Conservation (phyloP, 2,888 invertebrate species). For the Phengaris alcon region DNA sequence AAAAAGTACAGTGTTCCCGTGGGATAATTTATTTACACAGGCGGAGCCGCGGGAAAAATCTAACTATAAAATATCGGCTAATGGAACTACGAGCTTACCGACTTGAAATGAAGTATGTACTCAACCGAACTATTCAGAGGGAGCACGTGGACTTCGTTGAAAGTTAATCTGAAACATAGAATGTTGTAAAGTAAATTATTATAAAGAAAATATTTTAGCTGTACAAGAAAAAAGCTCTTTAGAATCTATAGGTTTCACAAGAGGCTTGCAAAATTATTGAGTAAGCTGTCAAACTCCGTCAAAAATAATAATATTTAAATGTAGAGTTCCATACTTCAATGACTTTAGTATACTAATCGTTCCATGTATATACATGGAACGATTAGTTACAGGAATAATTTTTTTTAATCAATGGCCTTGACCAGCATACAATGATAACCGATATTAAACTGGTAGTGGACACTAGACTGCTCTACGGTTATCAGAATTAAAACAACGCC, state of each 20-base stretch:
- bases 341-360: neutral
- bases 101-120: conserved; percentile 60
- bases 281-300: too few species aligned
- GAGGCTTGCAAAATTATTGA: neutral
- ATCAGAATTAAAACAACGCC: conserved; percentile 21
- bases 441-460: neutral
- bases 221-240: too few species aligned
- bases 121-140: conserved; percentile 54
- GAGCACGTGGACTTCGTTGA: conserved; percentile 53
- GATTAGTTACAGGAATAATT: neutral
- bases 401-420: conserved; percentile 11
- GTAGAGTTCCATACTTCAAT: neutral
- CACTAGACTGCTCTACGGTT: neutral
- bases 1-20: too few species aligned
- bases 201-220: too few species aligned
- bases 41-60: too few species aligned
- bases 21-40: too few species aligned
- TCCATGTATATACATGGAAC: neutral
- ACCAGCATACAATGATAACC: conserved; percentile 1
- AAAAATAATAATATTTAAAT: too few species aligned
- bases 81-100: conserved; percentile 48
- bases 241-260: too few species aligned
- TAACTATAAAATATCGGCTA: neutral
- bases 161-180: conserved; percentile 48
- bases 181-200: neutral